Conservation (phyloP, 2,113 vertebrate genomes). For the Otolemur garnettii region DNA sequence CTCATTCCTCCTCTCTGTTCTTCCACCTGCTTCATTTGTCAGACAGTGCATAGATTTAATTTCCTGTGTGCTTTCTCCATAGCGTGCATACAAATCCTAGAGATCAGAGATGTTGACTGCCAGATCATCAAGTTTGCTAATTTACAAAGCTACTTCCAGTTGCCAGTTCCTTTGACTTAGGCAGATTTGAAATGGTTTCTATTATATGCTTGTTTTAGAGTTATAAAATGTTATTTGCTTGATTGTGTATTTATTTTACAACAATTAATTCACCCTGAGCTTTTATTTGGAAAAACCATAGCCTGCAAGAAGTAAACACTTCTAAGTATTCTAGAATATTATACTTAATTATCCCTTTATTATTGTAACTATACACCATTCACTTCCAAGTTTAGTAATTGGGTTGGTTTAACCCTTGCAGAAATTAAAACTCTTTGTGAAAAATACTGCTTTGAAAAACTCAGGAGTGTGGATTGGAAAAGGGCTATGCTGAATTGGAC, state of each 20-base stretch:
- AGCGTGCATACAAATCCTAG: constrained; percentile 75
- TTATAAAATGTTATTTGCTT: constrained; percentile 79
- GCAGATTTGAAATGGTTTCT: constrained; percentile 70
- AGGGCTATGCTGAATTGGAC: not conserved
- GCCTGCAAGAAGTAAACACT: constrained; percentile 68
- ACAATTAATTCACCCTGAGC: constrained; percentile 73
- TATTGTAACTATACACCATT: constrained; percentile 53
- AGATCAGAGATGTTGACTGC: constrained; percentile 81
- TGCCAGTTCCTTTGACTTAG: constrained; percentile 68
- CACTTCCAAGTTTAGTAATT: constrained; percentile 62
- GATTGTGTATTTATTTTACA: constrained; percentile 80
- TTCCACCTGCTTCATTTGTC: constrained; percentile 79
- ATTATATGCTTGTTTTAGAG: constrained; percentile 75
- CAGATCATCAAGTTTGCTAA: constrained; percentile 83
- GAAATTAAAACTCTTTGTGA: constrained; percentile 67
- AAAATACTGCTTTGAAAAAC: constrained; percentile 56
- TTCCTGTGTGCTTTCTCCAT: constrained; percentile 79
- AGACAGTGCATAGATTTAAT: constrained; percentile 81
- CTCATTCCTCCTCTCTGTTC: constrained; percentile 38
- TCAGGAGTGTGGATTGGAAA: constrained; percentile 39
- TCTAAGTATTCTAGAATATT: constrained; percentile 70
- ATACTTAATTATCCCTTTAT: constrained; percentile 74
- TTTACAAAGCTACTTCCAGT: constrained; percentile 79
- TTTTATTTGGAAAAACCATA: constrained; percentile 75
- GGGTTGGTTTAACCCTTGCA: constrained; percentile 63